Base-by-base conservation (phyloP, 2,797 vertebrate genomes). In the Pterois miles region DNA sequence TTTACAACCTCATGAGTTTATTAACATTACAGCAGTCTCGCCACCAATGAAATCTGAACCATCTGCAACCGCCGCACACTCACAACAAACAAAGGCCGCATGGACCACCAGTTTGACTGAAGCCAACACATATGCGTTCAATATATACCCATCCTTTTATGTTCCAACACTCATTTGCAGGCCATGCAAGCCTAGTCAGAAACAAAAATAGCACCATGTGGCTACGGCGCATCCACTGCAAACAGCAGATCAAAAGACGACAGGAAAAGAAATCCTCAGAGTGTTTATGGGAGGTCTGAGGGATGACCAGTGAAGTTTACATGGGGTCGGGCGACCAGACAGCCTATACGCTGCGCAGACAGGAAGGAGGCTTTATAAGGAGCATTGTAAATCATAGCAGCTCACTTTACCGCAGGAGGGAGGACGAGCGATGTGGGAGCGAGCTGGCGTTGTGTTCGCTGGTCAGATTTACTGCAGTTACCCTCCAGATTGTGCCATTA, bases 401-500 rank as follows among this genome's bases (percentile, higher is more conserved):
- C 50, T 89, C 68, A 38, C 85, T 78, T 85, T 70, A 85, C 85
- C 82, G 29, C 72, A 48, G 83, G 65, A 77, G 78, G 64, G 69
- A 81, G 75, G 85, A 81, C 29, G 16, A 71, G 76, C 43, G 8
- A 71, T 59, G 74, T 72, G 72, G 77, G 78, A 78, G 80, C 64
- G 48, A 60, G 77, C 66, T 73, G 18, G 74, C 72, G 14, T 80
- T 67, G 81, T 73, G 76, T 86, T 87, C 68, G 60, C 74, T 71
- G 65, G 60, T 87, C 70, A 69, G 82, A 90, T 89, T 87, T 83
- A 87, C 83, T 87, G 87, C 60, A 25, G 79, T 71, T 40, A 60
- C 56, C 86, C 70, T 87, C 68, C 84, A 93, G 88, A 93, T 92
- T 87, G 88, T 86, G 79, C 76, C 89, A 92, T 95, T 76, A 87